These are phyloP conservation scores for Eudasyphora cyanicolor DNA, from an alignment of 2,888 invertebrate genomes.

Conservation along the genomic window DNA sequence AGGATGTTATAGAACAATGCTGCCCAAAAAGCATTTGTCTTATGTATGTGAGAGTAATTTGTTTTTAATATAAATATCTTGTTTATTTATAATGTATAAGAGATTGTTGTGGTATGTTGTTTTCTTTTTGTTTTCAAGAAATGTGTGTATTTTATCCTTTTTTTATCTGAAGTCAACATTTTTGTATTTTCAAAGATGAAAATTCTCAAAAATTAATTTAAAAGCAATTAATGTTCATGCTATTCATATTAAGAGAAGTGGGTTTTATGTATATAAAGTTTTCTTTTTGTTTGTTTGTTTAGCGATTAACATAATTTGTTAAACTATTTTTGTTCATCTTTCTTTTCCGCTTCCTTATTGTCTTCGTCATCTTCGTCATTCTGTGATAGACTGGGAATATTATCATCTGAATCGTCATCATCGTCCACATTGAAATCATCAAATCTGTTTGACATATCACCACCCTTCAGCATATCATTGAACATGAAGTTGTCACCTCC, in stretches of 20 bases:
- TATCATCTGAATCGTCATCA: slow-evolving; percentile 88
- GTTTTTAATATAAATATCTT: slow-evolving; percentile 44
- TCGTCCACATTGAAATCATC: slow-evolving; percentile 86
- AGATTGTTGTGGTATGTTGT: slow-evolving; percentile 29
- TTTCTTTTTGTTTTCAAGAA: slow-evolving; percentile 36
- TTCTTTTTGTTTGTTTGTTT: too few relatives aligned
- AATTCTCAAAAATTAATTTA: slow-evolving; percentile 46
- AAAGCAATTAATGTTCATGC: slow-evolving; percentile 63
- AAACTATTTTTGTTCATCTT: slow-evolving; percentile 69
- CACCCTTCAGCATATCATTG: slow-evolving; percentile 69
- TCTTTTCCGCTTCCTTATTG: slow-evolving; percentile 72
- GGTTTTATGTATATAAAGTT: slow-evolving; percentile 52
- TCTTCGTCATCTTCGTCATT: slow-evolving; percentile 76
- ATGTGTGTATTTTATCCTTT: slow-evolving; percentile 33
- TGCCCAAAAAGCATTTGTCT: slow-evolving; percentile 16
- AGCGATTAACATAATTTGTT: slow-evolving; percentile 65
- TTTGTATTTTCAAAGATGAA: slow-evolving; percentile 40
- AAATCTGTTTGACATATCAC: slow-evolving; percentile 79
- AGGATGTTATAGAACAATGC: slow-evolving; percentile 40
- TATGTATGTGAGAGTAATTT: slow-evolving; percentile 40
- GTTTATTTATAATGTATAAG: slow-evolving; percentile 11
- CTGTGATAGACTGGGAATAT: slow-evolving; percentile 78
- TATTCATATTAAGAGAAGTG: slow-evolving; percentile 60
- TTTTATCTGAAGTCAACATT: slow-evolving; percentile 40
- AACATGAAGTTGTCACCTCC: slow-evolving; percentile 55